Conservation (phyloP, 2,113 vertebrate genomes). For the Xiphophorus maculatus region DNA sequence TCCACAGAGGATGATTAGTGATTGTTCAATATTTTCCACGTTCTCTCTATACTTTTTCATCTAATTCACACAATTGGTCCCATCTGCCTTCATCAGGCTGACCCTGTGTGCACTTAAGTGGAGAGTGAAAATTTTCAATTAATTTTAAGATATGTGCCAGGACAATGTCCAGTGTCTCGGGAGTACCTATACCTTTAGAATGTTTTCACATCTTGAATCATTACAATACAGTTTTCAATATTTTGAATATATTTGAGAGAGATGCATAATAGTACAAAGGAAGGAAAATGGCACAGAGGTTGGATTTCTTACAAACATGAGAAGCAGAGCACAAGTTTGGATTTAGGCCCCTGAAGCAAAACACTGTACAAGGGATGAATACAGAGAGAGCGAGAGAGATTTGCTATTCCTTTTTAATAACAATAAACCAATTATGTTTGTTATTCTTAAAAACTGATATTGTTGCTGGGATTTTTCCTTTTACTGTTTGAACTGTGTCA, state of each 20-base stretch:
- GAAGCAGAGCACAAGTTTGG: not conserved
- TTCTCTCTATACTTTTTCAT: conserved; percentile 4
- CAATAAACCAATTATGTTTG: no score
- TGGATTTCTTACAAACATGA: not conserved
- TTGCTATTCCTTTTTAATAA: not conserved
- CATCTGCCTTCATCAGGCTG: not conserved
- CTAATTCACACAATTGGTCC: conserved; percentile 14
- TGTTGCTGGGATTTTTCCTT: no score
- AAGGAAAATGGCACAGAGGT: not conserved
- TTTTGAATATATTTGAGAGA: not conserved
- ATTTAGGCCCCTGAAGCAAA: not conserved
- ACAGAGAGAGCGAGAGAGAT: not conserved
- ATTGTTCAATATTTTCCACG: conserved; percentile 25
- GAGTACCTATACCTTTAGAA: not conserved
- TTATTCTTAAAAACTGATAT: no score
- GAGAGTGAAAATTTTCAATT: conserved; percentile 4
- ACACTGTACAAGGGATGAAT: not conserved
- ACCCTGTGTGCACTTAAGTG: not conserved
- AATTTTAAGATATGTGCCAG: not conserved
- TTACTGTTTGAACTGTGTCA: not conserved
- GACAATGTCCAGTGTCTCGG: not conserved
- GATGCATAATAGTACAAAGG: not conserved
- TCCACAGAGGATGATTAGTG: conserved; percentile 68
- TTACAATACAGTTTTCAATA: not conserved
- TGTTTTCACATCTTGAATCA: not conserved